These are phyloP conservation scores for Esperia sulphurella DNA, from an alignment of 2,888 invertebrate species.

Conservation along the genomic window DNA sequence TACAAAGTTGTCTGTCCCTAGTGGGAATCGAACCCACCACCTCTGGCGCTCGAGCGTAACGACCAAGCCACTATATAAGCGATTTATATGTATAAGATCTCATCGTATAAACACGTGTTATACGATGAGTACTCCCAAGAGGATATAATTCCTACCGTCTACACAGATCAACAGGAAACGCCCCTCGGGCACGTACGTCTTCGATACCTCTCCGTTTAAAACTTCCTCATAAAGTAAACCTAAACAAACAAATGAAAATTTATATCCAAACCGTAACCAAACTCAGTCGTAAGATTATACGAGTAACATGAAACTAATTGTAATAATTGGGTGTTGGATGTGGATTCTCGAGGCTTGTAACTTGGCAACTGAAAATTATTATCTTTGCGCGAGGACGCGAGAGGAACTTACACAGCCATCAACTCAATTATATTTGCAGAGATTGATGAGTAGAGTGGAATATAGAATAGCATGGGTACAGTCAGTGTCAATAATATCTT, in stretches of 20 bases:
- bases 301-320: neutral
- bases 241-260: neutral
- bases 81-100: too few relatives aligned
- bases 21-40: too few relatives aligned
- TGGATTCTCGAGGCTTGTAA: neutral
- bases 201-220: neutral
- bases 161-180: neutral
- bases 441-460: neutral
- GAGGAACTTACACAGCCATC: neutral
- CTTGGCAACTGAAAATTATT: conserved; percentile 2
- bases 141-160: neutral
- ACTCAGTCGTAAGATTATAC: neutral
- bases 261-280: neutral
- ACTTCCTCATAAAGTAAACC: neutral
- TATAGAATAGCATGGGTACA: too few relatives aligned
- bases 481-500: too few relatives aligned
- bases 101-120: too few relatives aligned
- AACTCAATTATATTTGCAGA: conserved; percentile 3
- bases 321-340: neutral
- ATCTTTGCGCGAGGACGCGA: neutral
- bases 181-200: neutral
- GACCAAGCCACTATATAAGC: too few relatives aligned
- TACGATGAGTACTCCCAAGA: too few relatives aligned
- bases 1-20: too few relatives aligned
- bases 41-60: too few relatives aligned